These are phyloP conservation scores for Pygoscelis adeliae DNA, from an alignment of 2,113 vertebrate genomes.

Conservation along the genomic window DNA sequence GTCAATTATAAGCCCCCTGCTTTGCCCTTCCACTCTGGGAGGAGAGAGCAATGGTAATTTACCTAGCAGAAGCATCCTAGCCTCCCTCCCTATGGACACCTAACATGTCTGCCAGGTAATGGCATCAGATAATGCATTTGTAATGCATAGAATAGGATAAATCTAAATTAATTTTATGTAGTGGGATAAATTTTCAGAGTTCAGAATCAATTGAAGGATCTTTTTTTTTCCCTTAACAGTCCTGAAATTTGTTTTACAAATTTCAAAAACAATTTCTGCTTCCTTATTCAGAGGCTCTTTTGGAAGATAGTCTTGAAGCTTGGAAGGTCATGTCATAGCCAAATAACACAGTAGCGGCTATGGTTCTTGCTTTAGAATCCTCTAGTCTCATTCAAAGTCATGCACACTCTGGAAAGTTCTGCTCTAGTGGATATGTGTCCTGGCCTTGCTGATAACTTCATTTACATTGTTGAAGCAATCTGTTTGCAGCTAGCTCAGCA, in stretches of 20 bases:
- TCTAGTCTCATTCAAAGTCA: neutral
- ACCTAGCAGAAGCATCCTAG: neutral
- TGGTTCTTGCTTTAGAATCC: neutral
- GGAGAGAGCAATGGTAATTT: neutral
- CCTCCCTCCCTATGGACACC: neutral
- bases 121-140: neutral
- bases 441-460: neutral
- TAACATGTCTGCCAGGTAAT: neutral
- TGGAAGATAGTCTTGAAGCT: neutral
- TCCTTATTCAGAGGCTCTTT: neutral
- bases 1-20: neutral
- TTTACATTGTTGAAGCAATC: neutral
- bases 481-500: neutral
- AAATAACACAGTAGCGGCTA: neutral
- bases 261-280: neutral
- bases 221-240: neutral
- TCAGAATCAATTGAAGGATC: neutral
- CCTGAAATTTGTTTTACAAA: neutral
- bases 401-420: neutral
- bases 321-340: neutral
- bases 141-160: neutral
- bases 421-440: neutral
- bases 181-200: neutral
- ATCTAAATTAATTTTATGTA: neutral
- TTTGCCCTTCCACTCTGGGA: neutral